Conservation (phyloP, 2,888 invertebrate genomes). For the Pachydiplax longipennis region DNA sequence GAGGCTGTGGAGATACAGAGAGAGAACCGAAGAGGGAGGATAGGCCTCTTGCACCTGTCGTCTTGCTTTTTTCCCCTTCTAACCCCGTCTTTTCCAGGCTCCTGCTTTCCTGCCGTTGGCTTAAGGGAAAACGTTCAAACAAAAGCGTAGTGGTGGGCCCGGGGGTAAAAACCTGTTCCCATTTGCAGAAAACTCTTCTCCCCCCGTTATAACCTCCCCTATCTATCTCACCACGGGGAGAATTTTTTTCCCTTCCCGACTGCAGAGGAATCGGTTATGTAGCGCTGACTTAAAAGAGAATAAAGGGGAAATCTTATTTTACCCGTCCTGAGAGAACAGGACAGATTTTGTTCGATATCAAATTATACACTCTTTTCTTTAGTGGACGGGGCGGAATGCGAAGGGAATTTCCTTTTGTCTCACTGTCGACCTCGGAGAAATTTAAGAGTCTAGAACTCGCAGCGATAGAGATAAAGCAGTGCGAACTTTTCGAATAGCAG, state of each 20-base stretch:
- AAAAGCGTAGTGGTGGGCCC: not conserved
- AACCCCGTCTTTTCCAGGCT: not conserved
- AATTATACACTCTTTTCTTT: not conserved
- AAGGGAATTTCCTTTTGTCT: not conserved
- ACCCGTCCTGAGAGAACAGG: not conserved
- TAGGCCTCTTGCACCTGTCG: not conserved
- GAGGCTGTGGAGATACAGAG: not conserved
- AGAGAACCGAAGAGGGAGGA: not conserved
- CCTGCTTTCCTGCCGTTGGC: not conserved
- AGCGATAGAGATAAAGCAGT: not conserved
- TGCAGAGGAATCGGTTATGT: not conserved
- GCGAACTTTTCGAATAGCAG: not conserved
- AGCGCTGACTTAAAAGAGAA: not conserved
- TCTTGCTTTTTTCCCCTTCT: not conserved
- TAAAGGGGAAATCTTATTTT: not conserved
- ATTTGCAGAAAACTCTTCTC: not conserved
- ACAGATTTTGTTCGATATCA: not conserved
- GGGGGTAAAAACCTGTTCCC: slow-evolving; percentile 12
- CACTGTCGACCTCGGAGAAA: not conserved
- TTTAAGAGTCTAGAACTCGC: not conserved
- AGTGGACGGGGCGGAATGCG: not conserved
- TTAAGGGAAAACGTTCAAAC: not conserved
- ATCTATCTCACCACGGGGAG: not conserved
- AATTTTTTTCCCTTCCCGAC: not conserved
- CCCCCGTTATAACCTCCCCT: not conserved